These are phyloP conservation scores for Lochmaea capreae DNA, from an alignment of 2,888 invertebrate genomes.

Conservation along the genomic window DNA sequence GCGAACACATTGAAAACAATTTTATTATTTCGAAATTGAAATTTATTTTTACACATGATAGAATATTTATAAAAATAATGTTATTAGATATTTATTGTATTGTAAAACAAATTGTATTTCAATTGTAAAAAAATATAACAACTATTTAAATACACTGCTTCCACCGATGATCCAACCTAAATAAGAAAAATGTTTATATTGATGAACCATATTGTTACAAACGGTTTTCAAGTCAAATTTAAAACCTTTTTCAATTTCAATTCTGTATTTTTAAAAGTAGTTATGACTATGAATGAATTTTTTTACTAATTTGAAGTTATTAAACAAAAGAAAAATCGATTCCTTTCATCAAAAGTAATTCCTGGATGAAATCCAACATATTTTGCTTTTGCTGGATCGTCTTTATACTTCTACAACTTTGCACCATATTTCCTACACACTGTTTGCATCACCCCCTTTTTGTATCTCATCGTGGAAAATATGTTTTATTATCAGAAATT, in stretches of 20 bases:
- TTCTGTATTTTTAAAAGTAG: too few relatives aligned
- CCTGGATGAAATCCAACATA: neutral
- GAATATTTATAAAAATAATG: neutral
- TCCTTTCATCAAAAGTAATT: neutral
- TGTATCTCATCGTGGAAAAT: neutral
- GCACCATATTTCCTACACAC: neutral
- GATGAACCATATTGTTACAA: too few relatives aligned
- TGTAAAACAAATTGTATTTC: too few relatives aligned
- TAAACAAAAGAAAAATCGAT: too few relatives aligned
- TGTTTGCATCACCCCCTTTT: neutral
- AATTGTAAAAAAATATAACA: too few relatives aligned
- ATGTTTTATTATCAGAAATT: neutral
- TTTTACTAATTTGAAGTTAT: too few relatives aligned
- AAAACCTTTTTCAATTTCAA: too few relatives aligned
- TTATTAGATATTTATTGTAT: neutral
- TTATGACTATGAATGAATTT: too few relatives aligned
- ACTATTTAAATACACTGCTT: neutral
- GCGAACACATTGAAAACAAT: neutral
- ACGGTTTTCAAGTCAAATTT: too few relatives aligned
- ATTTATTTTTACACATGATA: neutral
- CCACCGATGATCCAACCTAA: neutral
- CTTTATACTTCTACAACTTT: neutral
- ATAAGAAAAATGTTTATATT: neutral
- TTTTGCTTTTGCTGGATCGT: too few relatives aligned
- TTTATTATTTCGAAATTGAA: conserved; percentile 1